Evolutionary conservation across 2,113 vertebrate genomes (phyloP).

Genomic region (human): DNA sequence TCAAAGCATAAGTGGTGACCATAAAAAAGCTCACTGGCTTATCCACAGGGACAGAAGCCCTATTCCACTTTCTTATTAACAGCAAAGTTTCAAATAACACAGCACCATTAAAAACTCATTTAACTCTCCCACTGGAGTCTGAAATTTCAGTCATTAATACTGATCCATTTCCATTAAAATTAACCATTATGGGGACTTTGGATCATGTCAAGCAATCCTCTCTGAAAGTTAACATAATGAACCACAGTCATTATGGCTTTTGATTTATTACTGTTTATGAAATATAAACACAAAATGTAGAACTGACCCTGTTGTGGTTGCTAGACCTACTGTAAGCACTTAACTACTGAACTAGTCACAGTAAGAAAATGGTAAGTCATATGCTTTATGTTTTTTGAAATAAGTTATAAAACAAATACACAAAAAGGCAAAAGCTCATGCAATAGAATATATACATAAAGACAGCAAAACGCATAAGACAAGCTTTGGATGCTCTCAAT

Average conservation of each 20-base stretch:
- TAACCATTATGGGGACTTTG: neutral
- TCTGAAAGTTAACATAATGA: neutral
- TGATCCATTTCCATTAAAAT: neutral
- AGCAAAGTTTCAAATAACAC: constrained; percentile 21
- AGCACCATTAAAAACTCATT: neutral
- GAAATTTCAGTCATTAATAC: neutral
- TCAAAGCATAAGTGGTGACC: neutral
- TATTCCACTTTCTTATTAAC: neutral
- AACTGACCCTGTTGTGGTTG: neutral
- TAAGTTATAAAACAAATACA: neutral
- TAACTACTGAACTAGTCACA: neutral
- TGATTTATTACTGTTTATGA: constrained; percentile 10
- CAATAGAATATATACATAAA: neutral
- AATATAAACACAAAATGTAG: neutral
- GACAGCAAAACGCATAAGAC: neutral
- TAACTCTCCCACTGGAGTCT: neutral
- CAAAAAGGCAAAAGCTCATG: neutral
- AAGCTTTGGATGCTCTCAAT: constrained; percentile 4
- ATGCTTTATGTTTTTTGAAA: constrained; percentile 14
- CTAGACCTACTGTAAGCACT: neutral
- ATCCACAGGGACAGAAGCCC: neutral
- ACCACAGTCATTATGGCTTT: neutral
- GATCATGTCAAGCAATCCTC: neutral
- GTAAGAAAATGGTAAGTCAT: neutral
- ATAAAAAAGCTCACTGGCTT: neutral